Base-by-base conservation (phyloP, 1,140 invertebrate species). In the Drosophila quadrilineata region DNA sequence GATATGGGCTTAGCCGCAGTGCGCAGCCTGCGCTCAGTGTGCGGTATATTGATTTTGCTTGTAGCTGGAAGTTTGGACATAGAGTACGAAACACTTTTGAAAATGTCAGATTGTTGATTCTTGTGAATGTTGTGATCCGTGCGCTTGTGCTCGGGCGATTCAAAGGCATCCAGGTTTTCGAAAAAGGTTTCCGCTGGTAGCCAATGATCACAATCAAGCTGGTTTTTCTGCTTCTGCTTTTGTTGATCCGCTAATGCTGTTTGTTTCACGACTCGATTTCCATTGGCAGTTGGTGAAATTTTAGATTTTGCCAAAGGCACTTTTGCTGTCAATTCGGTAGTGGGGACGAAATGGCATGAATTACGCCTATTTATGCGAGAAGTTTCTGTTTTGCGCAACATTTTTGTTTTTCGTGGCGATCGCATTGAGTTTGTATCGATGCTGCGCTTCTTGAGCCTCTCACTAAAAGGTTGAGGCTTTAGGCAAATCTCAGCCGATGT, bases 311-410 rank as follows among this genome's bases (percentile, higher is more conserved):
- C 22, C 16, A 16, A 17, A 36, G 9, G 10, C 21, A 46, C n/a
- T 2, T 45, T 24, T 22, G 12, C 21, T 21, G 12, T 2, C 10
- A 17, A 19, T n/a, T 49, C 22, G 49, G 50, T 8, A n/a, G 22
- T 19, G 10, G 48, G 38, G 31, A 48, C 10, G n/a, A n/a, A n/a
- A 16, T 14, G 8, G 12, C 4, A 22, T 22, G 38, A 40, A 5
- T 73, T 31, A 36, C 76, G 87, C 77, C 88, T 89, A 21, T 87
- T 24, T 35, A 45, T 35, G 5, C 19, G 10, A 2, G 29, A 28
- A 3, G 22, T 4, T 2, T 28, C 22, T 22, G 21, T 8, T 10
- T 56, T 45, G 2, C 35, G 28, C 8, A 35, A 24, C 0, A 21
- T 16, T 17, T 31, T 43, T 8, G 17, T 22, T 14, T 35, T 56